These are phyloP conservation scores for Neoniphon sammara DNA, from an alignment of 2,797 vertebrate genomes.

Conservation along the genomic window DNA sequence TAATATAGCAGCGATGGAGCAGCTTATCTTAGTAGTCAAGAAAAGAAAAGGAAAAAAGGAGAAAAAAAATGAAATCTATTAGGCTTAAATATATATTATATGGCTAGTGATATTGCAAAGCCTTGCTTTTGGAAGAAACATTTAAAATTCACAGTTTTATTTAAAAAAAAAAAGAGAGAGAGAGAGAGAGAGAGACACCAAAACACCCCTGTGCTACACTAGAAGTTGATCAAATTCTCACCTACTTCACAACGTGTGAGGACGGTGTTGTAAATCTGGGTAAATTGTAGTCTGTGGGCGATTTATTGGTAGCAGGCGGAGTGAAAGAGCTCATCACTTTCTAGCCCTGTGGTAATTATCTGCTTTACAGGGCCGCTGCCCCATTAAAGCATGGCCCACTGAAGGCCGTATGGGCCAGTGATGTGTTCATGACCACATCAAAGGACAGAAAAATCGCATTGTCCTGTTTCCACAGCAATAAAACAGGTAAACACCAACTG, in stretches of 20 bases:
- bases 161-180: too few relatives aligned
- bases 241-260: conserved; percentile 45
- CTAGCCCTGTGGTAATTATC: conserved; percentile 67
- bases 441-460: conserved; percentile 48
- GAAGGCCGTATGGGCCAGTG: conserved; percentile 51
- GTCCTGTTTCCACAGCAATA: conserved; percentile 58
- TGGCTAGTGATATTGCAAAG: too few relatives aligned
- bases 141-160: conserved; percentile 13
- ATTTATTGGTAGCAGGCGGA: conserved; percentile 72
- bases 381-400: conserved; percentile 66
- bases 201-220: background rate
- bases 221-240: conserved; percentile 44
- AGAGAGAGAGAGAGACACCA: background rate
- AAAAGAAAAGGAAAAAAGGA: too few relatives aligned
- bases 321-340: conserved; percentile 69
- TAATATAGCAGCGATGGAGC: too few relatives aligned
- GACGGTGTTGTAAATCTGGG: conserved; percentile 58
- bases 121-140: conserved; percentile 14
- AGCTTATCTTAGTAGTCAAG: too few relatives aligned
- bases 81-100: conserved; percentile 9
- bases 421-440: conserved; percentile 54
- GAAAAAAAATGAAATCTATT: too few relatives aligned
- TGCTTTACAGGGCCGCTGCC: conserved; percentile 69
- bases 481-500: conserved; percentile 57
- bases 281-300: conserved; percentile 70